Base-by-base conservation (phyloP, 2,797 vertebrate species). In the Silurus lanzhouensis region DNA sequence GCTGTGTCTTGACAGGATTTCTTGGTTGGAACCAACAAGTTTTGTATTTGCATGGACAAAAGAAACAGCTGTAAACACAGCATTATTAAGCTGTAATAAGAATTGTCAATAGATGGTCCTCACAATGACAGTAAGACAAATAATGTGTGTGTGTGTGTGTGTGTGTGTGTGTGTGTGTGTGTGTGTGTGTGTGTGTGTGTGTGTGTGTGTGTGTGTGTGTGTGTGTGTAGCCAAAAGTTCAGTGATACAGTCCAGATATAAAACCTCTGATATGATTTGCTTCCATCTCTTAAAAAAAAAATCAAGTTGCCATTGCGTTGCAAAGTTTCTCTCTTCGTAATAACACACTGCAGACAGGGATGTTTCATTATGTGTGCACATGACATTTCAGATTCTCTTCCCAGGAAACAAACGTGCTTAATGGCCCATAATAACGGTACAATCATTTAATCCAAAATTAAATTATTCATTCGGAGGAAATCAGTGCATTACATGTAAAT, bases 281-380 rank as follows among this genome's bases (percentile, higher is more conserved):
- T 81, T 76, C 72, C 52, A 57, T 83, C n/a, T 88, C 58, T 66
- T 83, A 58, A 10, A 52, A 79, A 52, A 79, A 79, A 81, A 88
- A 88, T 72, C 57, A 55, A 75, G 77, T 46, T 70, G 64, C 75
- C 58, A 44, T 83, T 79, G 64, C 55, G 70, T 66, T 66, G 61
- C 60, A 13, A 72, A 71, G 74, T 77, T 57, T 46, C 80, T 87
- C 86, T 76, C 20, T 60, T 84, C 20, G 10, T 71, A 83, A 71
- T 46, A 72, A 68, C 67, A 74, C 64, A 74, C 22, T n/a, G 22
- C 60, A 83, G 57, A 52, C 9, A 15, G 20, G n/a, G 31, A 5
- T 4, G 61, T 27, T 80, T 66, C n/a, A 13, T 81, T 66, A 12
- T 27, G 9, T 66, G 14, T 12, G 15, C 46, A 27, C 20, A 84